Percentiles rank a stretch among this genome's conserved stretches.
Conservation (phyloP, 2,113 vertebrate genomes). For the Talpa occidentalis region DNA sequence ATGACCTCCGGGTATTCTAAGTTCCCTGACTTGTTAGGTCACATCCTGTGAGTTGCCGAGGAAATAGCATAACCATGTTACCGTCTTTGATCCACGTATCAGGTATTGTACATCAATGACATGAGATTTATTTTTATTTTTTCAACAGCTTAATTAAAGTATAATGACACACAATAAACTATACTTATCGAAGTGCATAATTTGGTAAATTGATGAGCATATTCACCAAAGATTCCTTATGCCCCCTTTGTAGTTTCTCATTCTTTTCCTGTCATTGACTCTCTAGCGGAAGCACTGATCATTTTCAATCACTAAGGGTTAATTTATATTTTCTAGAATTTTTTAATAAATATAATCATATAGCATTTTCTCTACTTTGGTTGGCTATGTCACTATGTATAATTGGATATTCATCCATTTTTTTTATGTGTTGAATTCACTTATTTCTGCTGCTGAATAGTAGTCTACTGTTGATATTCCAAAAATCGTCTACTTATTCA, state of each 20-base stretch:
- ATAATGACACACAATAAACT: not conserved
- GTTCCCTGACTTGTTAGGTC: not conserved
- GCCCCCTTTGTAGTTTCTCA: not conserved
- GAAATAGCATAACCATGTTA: not conserved
- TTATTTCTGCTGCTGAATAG: not conserved
- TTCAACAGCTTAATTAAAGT: not conserved
- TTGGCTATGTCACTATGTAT: not conserved
- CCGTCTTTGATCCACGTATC: not conserved
- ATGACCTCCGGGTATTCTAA: not conserved
- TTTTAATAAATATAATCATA: slow-evolving; percentile 1
- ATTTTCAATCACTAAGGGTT: not conserved
- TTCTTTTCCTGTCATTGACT: not conserved
- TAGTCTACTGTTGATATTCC: not conserved
- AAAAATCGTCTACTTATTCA: not conserved
- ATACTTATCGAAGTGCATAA: not conserved
- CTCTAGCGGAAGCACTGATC: not conserved
- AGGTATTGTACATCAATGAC: not conserved
- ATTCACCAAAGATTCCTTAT: not conserved
- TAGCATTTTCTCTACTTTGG: not conserved
- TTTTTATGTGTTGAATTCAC: not conserved
- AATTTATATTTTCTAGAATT: slow-evolving; percentile 11
- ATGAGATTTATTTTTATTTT: slow-evolving; percentile 2
- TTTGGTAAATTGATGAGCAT: not conserved
- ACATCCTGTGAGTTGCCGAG: not conserved
- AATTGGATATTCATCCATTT: not conserved